Evolutionary conservation across 37 sponge, comb jelly and placozoan genomes (phyloP).

Genomic region (Haliclona indistincta): DNA sequence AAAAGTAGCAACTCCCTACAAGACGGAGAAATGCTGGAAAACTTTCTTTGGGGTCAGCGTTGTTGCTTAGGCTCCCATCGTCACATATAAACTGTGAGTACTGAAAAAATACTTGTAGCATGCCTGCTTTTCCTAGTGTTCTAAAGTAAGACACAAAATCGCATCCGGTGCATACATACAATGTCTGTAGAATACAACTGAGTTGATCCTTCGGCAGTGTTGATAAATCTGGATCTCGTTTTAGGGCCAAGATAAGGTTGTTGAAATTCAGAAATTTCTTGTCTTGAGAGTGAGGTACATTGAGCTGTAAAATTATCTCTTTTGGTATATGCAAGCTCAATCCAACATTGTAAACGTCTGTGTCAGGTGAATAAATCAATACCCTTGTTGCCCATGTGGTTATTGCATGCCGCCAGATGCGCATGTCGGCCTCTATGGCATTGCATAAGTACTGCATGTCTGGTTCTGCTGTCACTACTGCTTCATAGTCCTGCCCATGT

Average conservation of each 20-base stretch:
- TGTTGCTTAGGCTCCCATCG: neutral
- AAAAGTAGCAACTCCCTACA: constrained; percentile 19
- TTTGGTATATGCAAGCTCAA: neutral
- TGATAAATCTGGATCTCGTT: constrained; percentile 26
- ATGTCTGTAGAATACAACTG: neutral
- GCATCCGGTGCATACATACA: constrained; percentile 18
- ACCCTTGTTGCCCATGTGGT: neutral
- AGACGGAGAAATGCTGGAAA: constrained; percentile 7
- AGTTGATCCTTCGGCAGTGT: neutral
- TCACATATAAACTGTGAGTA: constrained; percentile 21
- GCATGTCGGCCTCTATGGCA: constrained; percentile 21
- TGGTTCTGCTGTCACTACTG: neutral
- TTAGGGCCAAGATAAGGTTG: neutral
- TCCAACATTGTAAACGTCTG: constrained; percentile 38
- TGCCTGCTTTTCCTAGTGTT: neutral
- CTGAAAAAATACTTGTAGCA: constrained; percentile 13
- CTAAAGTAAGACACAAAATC: constrained; percentile 19
- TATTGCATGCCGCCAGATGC: constrained; percentile 29
- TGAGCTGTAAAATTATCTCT: constrained; percentile 7
- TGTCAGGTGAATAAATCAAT: constrained; percentile 34
- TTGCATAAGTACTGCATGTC: neutral
- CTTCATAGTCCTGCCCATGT: neutral
- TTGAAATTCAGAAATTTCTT: neutral
- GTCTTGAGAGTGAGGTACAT: constrained; percentile 2
- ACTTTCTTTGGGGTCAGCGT: neutral